phyloP scores from a whole-genome alignment of 2,888 invertebrate species.

The Elegia similella region DNA sequence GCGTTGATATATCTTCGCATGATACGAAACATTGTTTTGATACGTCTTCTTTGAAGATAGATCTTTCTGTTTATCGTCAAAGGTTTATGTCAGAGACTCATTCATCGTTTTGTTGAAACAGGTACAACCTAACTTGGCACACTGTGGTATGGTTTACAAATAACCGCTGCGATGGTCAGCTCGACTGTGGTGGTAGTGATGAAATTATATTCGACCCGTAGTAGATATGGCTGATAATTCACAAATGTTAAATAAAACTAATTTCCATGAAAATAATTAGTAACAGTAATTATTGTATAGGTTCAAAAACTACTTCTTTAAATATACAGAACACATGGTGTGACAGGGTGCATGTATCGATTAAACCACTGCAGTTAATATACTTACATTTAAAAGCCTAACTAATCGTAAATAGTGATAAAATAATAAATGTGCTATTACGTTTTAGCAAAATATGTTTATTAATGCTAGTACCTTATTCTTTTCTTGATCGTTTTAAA shows the following conservation, averaged over 20 bases:
- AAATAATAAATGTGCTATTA: slow-evolving; percentile 21
- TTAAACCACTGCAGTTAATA: slow-evolving; percentile 34
- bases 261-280: too few relatives aligned
- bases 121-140: slow-evolving; percentile 77
- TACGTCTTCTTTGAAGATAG: slow-evolving; percentile 61
- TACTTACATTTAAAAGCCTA: slow-evolving; percentile 1
- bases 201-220: not conserved
- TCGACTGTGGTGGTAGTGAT: not conserved
- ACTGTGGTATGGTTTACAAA: slow-evolving; percentile 66
- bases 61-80: slow-evolving; percentile 58
- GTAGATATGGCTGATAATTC: slow-evolving; percentile 40
- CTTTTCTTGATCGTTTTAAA: not conserved
- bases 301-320: not conserved
- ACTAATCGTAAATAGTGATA: slow-evolving; percentile 24
- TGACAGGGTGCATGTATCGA: slow-evolving; percentile 79
- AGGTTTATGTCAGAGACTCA: slow-evolving; percentile 52
- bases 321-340: slow-evolving; percentile 65
- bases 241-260: not conserved
- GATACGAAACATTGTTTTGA: slow-evolving; percentile 71
- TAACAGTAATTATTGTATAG: not conserved
- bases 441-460: slow-evolving; percentile 22
- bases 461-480: not conserved
- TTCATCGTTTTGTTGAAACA: slow-evolving; percentile 55
- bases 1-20: slow-evolving; percentile 77
- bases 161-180: slow-evolving; percentile 46